Base-by-base conservation (phyloP, 2,113 vertebrate genomes). In the Hoplias malabaricus region DNA sequence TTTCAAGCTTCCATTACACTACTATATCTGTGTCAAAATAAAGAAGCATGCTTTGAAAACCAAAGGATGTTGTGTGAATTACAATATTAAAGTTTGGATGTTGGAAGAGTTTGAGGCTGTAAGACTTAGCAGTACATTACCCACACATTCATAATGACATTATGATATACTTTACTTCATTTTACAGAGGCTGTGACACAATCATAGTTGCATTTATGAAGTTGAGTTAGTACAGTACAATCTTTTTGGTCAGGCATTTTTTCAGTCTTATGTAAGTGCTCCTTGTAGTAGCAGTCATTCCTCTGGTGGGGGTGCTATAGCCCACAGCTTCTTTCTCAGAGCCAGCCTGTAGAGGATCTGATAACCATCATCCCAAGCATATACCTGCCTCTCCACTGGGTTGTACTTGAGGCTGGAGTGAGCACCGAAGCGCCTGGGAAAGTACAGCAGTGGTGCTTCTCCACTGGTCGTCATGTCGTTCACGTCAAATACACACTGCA, bases 321-420 rank as follows among this genome's bases (percentile, higher is more conserved):
- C 72, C 73, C 73, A 84, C n/a, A 92, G 79, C 85, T 97, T 98
- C 87, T 90, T 94, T 87, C 94, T 96, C 92, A 96, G 93, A 73
- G 89, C 92, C 84, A 99, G 90, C 76, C 95, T 96, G 87, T 99
- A 99, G 65, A 98, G 93, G 77, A 99, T 95, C 87, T 98, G 98
- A 85, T 98, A 98, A 25, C 98, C 97, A 0, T 98, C 97, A 0
- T 99, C 98, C 98, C 98, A 99, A 74, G 94, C 96, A 0, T 99
- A 99, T 50, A 99, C 86, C 89, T 96, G 95, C 75, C 90, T 92
- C 88, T 98, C 96, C 0, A 80, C 92, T 0, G 97, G 94, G 83
- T 93, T 98, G 85, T 99, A 99, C 85, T 96, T 97, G 84, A 99
- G 93, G 79, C 97, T 96, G 77, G 96, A 88, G 34, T 97, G 96